A percentile compares a stretch with the other conserved stretches of the same genome.
phyloP scores from a whole-genome alignment of 2,888 invertebrate species.

The Leptogaster cylindrica region DNA sequence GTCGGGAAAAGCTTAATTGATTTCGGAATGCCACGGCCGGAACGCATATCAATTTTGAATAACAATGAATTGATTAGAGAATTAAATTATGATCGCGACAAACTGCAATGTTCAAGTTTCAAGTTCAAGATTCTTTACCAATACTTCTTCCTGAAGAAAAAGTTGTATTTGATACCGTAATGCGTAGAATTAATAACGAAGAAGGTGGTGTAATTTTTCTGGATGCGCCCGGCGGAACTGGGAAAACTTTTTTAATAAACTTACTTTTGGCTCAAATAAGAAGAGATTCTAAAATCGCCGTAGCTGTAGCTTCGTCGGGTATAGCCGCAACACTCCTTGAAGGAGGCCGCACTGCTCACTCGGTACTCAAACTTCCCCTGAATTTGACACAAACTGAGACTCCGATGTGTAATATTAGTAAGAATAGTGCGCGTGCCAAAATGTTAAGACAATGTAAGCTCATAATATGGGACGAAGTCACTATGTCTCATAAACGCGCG shows the following conservation, averaged over 20 bases:
- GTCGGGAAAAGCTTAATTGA: constrained; percentile 44
- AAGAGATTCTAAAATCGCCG: constrained; percentile 52
- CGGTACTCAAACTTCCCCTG: constrained; percentile 53
- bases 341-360: constrained; percentile 53
- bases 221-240: constrained; percentile 43
- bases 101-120: too few species aligned
- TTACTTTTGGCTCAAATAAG: constrained; percentile 54
- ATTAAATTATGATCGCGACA: constrained; percentile 46
- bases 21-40: constrained; percentile 51
- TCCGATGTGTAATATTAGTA: constrained; percentile 47
- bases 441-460: constrained; percentile 39
- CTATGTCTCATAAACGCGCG: constrained; percentile 52
- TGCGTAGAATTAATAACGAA: constrained; percentile 49
- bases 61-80: constrained; percentile 50
- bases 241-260: constrained; percentile 37
- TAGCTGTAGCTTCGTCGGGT: constrained; percentile 59
- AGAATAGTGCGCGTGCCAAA: constrained; percentile 23
- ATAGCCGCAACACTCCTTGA: constrained; percentile 58
- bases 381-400: constrained; percentile 45
- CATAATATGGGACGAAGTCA: constrained; percentile 53
- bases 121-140: too few species aligned
- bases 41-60: constrained; percentile 48
- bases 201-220: constrained; percentile 45
- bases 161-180: constrained; percentile 50
- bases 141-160: constrained; percentile 46